Conservation (phyloP, 2,113 vertebrate species). For the Aramus guarauna region DNA sequence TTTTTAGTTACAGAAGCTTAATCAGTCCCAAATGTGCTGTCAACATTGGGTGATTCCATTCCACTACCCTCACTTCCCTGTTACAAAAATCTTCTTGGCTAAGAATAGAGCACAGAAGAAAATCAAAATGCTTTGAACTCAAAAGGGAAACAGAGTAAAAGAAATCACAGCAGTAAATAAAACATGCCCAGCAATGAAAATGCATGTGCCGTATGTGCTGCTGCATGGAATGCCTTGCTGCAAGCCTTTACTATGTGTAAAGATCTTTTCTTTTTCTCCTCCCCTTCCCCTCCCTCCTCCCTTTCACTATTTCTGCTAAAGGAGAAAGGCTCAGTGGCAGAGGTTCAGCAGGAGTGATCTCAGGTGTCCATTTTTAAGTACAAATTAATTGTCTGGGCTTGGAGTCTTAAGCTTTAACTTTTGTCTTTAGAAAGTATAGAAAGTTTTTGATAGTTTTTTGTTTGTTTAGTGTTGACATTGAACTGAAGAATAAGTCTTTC, state of each 20-base stretch:
- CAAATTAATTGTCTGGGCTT: neutral
- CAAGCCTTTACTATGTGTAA: neutral
- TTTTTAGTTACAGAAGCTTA: neutral
- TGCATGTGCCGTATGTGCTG: neutral
- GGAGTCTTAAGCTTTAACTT: neutral
- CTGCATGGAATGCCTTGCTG: neutral
- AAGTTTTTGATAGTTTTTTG: neutral
- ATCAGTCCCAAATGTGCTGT: neutral
- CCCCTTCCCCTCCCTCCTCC: fast-evolving
- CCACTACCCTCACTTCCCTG: neutral
- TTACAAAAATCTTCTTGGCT: neutral
- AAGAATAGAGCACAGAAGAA: neutral
- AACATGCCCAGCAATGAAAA: neutral
- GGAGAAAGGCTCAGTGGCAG: neutral
- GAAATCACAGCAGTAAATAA: neutral
- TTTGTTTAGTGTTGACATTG: neutral
- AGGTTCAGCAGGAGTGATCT: neutral
- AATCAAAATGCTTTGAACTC: neutral
- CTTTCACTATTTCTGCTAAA: neutral
- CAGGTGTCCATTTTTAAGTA: neutral
- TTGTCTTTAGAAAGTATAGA: neutral
- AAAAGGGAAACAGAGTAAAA: neutral
- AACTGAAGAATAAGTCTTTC: neutral
- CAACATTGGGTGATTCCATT: neutral
- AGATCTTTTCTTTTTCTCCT: neutral